phyloP scores from a whole-genome alignment of 2,888 invertebrate genomes.

The Pterobdella sp. region DNA sequence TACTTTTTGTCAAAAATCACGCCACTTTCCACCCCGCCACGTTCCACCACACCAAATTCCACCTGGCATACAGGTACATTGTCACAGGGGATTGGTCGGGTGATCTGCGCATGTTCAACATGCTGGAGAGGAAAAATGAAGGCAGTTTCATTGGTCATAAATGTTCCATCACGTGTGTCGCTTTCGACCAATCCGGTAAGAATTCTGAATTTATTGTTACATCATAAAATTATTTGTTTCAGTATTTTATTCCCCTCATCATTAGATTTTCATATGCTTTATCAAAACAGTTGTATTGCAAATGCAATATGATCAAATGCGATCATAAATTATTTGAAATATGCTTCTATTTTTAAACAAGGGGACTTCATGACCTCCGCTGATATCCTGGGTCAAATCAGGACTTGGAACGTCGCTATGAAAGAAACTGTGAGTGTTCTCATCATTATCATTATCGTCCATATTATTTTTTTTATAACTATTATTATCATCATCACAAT shows the following conservation, averaged over 20 bases:
- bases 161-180: conserved; percentile 47
- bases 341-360: too few species aligned
- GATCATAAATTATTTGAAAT: too few species aligned
- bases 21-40: neutral
- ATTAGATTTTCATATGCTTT: too few species aligned
- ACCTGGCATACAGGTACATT: neutral
- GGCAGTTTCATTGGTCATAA: conserved; percentile 50
- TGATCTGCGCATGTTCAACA: conserved; percentile 46
- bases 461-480: neutral
- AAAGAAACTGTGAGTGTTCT: conserved; percentile 43
- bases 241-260: too few species aligned
- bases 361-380: conserved; percentile 42
- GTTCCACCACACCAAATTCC: neutral
- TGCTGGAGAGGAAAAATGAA: conserved; percentile 44
- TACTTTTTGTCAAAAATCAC: neutral
- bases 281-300: too few species aligned
- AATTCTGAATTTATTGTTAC: too few species aligned
- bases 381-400: conserved; percentile 49
- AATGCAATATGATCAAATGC: too few species aligned
- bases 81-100: conserved; percentile 51
- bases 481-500: neutral
- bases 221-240: too few species aligned
- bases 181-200: conserved; percentile 46
- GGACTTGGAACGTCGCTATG: conserved; percentile 48
- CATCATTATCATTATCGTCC: neutral